Conservation (phyloP, 2,888 invertebrate genomes). For the Drosophila acutilabella region DNA sequence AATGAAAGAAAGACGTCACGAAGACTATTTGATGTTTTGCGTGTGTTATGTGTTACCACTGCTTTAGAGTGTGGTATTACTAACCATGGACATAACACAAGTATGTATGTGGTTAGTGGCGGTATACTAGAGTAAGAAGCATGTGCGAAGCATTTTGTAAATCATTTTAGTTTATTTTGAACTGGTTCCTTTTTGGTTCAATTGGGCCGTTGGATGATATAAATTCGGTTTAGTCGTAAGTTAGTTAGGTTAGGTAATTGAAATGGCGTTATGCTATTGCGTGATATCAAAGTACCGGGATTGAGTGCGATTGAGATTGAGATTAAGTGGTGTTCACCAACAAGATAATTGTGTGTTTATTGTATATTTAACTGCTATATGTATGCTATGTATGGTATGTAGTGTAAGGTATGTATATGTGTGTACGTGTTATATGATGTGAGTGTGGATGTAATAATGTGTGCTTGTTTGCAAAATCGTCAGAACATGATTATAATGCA, state of each 20-base stretch:
- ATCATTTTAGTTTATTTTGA: conserved; percentile 18
- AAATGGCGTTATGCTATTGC: conserved; percentile 23
- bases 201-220: conserved; percentile 45
- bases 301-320: conserved; percentile 9
- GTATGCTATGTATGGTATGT: background rate
- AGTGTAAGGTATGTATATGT: background rate
- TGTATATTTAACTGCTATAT: conserved; percentile 14
- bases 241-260: conserved; percentile 14
- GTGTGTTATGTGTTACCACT: no score
- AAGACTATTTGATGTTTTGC: no score
- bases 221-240: conserved; percentile 62
- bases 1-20: no score
- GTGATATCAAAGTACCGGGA: background rate
- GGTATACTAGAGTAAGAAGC: conserved; percentile 4
- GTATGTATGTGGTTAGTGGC: conserved; percentile 4
- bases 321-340: conserved; percentile 11
- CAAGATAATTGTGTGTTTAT: conserved; percentile 5
- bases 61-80: no score
- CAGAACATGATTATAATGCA: background rate
- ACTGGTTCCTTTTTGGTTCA: conserved; percentile 20
- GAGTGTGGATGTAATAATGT: background rate
- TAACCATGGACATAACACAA: no score
- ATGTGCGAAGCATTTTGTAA: conserved; percentile 26
- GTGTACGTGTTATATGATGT: background rate
- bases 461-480: background rate